Evolutionary conservation across 2,888 invertebrate genomes (phyloP).

Genomic region (Tanypteryx hageni): DNA sequence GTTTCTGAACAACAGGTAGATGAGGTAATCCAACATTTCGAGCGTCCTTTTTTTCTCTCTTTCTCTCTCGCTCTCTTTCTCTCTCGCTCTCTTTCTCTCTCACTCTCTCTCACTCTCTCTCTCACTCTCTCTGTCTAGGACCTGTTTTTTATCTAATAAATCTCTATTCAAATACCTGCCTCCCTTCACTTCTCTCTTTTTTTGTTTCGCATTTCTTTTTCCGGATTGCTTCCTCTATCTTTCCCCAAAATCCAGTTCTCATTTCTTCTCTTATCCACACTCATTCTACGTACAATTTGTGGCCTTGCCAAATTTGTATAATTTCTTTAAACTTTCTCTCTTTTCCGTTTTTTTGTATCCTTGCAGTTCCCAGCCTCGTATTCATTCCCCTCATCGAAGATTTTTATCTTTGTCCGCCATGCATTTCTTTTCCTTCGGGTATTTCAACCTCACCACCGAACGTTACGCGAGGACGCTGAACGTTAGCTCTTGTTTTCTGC

Average conservation of each 20-base stretch:
- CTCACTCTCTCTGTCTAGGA: not conserved
- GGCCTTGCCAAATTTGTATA: not conserved
- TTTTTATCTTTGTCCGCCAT: too few species aligned
- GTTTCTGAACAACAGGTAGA: constrained; percentile 5
- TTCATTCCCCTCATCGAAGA: not conserved
- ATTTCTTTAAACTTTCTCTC: not conserved
- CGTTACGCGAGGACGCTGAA: too few species aligned
- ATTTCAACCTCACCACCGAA: too few species aligned
- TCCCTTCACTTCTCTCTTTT: not conserved
- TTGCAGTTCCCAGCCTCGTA: not conserved
- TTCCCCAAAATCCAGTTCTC: not conserved
- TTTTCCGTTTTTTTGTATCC: not conserved
- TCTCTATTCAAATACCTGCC: not conserved
- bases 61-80: too few species aligned
- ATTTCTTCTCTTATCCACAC: not conserved
- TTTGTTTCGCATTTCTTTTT: not conserved
- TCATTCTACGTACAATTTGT: not conserved
- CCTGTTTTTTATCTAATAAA: constrained; percentile 5
- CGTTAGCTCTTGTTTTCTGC: too few species aligned
- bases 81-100: too few species aligned
- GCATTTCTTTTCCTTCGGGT: too few species aligned
- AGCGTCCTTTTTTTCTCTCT: too few species aligned
- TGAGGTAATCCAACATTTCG: not conserved
- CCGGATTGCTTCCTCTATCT: not conserved
- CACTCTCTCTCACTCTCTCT: not conserved